These are phyloP conservation scores for Porites lutea DNA, from an alignment of 64 coral and sea anemone species.

Conservation along the genomic window DNA sequence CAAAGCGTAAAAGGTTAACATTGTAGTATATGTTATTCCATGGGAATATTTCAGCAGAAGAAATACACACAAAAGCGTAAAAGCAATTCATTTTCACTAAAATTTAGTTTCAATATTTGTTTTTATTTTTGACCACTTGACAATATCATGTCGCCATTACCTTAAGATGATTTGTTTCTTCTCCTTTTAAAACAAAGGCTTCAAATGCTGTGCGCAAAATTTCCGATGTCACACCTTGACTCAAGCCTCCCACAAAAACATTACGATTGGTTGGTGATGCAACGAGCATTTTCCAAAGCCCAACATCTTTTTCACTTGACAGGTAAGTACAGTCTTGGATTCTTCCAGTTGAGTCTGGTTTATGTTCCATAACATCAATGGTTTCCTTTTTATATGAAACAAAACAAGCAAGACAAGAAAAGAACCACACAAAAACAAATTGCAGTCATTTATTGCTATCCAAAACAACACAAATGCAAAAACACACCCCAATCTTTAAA, in stretches of 20 bases:
- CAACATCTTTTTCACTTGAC: constrained; percentile 73
- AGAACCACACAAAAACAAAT: not conserved
- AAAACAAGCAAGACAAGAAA: not conserved
- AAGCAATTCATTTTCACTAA: too few relatives aligned
- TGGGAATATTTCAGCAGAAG: too few relatives aligned
- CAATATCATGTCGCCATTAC: not conserved
- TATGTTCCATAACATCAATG: not conserved
- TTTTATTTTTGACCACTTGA: too few relatives aligned
- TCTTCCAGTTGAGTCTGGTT: not conserved
- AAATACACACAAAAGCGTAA: too few relatives aligned
- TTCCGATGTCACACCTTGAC: constrained; percentile 20
- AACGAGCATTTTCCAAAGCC: constrained; percentile 62
- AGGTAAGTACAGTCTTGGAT: constrained; percentile 69
- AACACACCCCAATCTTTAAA: too few relatives aligned
- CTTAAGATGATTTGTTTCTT: constrained; percentile 48
- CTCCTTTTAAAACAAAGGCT: constrained; percentile 34
- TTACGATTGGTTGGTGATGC: constrained; percentile 70
- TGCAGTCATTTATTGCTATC: not conserved
- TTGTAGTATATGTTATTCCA: too few relatives aligned
- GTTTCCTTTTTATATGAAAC: not conserved
- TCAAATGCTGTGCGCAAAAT: constrained; percentile 61
- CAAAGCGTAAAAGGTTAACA: too few relatives aligned
- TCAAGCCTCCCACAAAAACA: constrained; percentile 81
- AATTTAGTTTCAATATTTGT: too few relatives aligned
- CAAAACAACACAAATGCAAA: too few relatives aligned